Conservation (phyloP, 2,797 vertebrate genomes). For the Cirrhinus mrigala region DNA sequence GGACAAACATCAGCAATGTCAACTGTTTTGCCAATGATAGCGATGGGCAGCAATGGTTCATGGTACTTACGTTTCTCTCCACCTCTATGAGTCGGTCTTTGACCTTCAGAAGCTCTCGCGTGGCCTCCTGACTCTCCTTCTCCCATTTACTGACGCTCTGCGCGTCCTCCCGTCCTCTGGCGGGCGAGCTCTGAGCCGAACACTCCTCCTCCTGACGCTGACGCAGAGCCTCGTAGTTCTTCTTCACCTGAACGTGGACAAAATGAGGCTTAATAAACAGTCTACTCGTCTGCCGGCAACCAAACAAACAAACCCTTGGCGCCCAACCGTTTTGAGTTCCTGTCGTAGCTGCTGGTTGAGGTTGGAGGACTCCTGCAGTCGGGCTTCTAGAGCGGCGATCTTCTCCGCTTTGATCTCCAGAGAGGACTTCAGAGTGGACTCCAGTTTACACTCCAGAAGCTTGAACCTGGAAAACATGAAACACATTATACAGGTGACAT, state of each 20-base stretch:
- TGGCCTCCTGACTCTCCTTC: slow-evolving; percentile 94
- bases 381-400: slow-evolving; percentile 95
- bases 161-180: slow-evolving; percentile 83
- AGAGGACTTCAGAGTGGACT: slow-evolving; percentile 96
- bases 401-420: slow-evolving; percentile 99
- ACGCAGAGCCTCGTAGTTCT: slow-evolving; percentile 97
- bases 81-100: slow-evolving; percentile 98
- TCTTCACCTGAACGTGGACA: slow-evolving; percentile 86
- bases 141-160: slow-evolving; percentile 89
- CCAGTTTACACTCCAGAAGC: slow-evolving; percentile 94
- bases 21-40: not conserved
- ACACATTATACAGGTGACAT: not conserved
- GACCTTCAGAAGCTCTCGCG: slow-evolving; percentile 93
- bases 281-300: not conserved
- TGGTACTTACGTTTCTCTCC: slow-evolving; percentile 88
- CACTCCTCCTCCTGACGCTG: slow-evolving; percentile 97
- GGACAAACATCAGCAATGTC: slow-evolving; percentile 50
- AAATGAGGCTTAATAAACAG: not conserved
- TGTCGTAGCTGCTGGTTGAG: slow-evolving; percentile 97
- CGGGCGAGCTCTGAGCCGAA: slow-evolving; percentile 89
- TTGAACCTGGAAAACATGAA: slow-evolving; percentile 83
- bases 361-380: slow-evolving; percentile 96
- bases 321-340: slow-evolving; percentile 94
- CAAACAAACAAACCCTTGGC: not conserved
- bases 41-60: not conserved